Percentiles rank a stretch among this genome's conserved stretches.
phyloP scores from a whole-genome alignment of 1,140 invertebrate species.

The Drosophila ananassae region DNA sequence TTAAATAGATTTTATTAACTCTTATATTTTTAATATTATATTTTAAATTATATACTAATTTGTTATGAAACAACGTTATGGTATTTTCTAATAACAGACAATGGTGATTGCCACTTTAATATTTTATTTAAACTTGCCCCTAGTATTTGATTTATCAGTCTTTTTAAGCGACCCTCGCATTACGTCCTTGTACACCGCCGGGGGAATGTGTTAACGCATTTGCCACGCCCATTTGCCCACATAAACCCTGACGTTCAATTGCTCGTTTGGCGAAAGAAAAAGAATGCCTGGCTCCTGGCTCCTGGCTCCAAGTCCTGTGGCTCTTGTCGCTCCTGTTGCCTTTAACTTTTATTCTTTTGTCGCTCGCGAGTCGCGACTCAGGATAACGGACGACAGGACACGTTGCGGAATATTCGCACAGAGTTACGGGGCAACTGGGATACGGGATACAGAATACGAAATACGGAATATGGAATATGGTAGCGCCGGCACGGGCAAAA shows the following conservation, averaged over 20 bases:
- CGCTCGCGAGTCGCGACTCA: slow-evolving; percentile 5
- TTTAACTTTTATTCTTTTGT: slow-evolving; percentile 60
- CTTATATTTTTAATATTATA: too few species aligned
- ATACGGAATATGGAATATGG: slow-evolving; percentile 8
- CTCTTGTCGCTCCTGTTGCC: slow-evolving; percentile 29
- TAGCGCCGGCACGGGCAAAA: neutral
- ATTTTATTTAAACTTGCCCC: neutral
- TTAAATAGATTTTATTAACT: neutral
- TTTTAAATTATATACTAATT: too few species aligned
- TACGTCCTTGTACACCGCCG: slow-evolving; percentile 7
- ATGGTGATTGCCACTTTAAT: neutral
- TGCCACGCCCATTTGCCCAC: slow-evolving; percentile 43
- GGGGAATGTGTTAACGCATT: slow-evolving; percentile 42
- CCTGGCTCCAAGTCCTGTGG: neutral
- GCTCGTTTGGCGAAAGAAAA: slow-evolving; percentile 62
- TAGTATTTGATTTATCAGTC: neutral
- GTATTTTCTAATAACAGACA: too few species aligned
- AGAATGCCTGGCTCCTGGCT: slow-evolving; percentile 17
- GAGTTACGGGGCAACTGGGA: neutral
- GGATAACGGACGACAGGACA: neutral
- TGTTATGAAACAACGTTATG: too few species aligned
- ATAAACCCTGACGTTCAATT: slow-evolving; percentile 47
- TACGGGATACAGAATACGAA: neutral
- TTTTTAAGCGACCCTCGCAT: neutral
- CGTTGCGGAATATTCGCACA: neutral